These are phyloP conservation scores for Artemia sp. DNA, from an alignment of 2,888 invertebrate genomes.

Conservation along the genomic window DNA sequence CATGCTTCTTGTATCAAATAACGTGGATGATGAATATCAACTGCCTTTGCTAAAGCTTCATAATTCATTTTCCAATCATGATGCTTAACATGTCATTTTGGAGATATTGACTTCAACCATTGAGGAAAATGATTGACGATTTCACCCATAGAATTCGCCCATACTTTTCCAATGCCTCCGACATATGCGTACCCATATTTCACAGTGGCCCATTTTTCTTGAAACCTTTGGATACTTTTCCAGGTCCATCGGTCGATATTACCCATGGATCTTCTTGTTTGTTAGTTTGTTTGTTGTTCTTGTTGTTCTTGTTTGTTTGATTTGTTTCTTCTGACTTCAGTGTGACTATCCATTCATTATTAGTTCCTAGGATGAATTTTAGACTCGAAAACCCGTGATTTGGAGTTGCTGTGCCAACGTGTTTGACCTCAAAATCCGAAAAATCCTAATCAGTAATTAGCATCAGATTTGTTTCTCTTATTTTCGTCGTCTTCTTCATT, in stretches of 20 bases:
- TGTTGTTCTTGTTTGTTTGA: too few species aligned
- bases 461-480: slow-evolving; percentile 69
- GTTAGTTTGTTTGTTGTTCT: too few species aligned
- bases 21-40: slow-evolving; percentile 73
- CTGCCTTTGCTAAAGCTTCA: slow-evolving; percentile 47
- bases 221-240: slow-evolving; percentile 61
- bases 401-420: slow-evolving; percentile 43
- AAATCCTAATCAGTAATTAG: slow-evolving; percentile 64
- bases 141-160: slow-evolving; percentile 72
- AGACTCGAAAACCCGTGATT: slow-evolving; percentile 90
- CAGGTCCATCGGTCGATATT: slow-evolving; percentile 73
- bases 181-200: slow-evolving; percentile 70
- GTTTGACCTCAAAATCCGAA: slow-evolving; percentile 37
- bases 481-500: slow-evolving; percentile 78
- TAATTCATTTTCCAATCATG: slow-evolving; percentile 40
- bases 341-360: slow-evolving; percentile 73
- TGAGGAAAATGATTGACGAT: slow-evolving; percentile 76
- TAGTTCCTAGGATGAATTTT: slow-evolving; percentile 82
- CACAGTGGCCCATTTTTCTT: slow-evolving; percentile 93
- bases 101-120: slow-evolving; percentile 70
- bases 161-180: slow-evolving; percentile 95
- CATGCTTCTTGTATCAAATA: slow-evolving; percentile 95
- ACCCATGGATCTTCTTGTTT: slow-evolving; percentile 76
- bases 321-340: slow-evolving; percentile 81
- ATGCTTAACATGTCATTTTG: slow-evolving; percentile 55